Percentiles rank a stretch among this genome's conserved stretches.
Conservation (phyloP, 2,888 invertebrate species). For the Eristalis arbustorum region DNA sequence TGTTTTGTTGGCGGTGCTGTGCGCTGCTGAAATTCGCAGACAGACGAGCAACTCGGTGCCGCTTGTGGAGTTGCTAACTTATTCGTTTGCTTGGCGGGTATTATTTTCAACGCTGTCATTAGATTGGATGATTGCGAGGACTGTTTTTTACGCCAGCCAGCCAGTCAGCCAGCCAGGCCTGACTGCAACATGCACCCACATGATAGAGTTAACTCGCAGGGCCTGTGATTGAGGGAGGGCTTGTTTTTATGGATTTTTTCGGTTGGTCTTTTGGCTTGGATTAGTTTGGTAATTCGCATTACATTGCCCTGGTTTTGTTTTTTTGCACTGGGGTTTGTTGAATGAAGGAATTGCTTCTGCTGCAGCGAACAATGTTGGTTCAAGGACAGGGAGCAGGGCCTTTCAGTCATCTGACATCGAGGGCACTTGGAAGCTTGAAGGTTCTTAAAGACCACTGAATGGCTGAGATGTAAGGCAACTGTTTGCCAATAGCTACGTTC, state of each 20-base stretch:
- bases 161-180: not conserved
- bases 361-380: too few species aligned
- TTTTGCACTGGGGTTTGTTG: not conserved
- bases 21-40: not conserved
- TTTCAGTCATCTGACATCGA: too few species aligned
- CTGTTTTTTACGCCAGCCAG: not conserved
- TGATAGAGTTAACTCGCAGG: not conserved
- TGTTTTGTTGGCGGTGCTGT: not conserved
- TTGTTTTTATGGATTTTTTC: not conserved
- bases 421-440: too few species aligned
- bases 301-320: not conserved
- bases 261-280: not conserved
- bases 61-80: conserved; percentile 14
- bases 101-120: conserved; percentile 39
- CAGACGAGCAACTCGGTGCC: not conserved
- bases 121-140: conserved; percentile 23
- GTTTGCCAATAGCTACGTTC: too few species aligned
- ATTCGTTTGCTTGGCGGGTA: conserved; percentile 19
- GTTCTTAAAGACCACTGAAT: too few species aligned
- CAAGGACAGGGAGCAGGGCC: too few species aligned
- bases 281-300: not conserved
- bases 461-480: too few species aligned
- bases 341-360: not conserved
- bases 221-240: not conserved
- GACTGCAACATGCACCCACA: not conserved